Evolutionary conservation across 2,888 invertebrate genomes (phyloP).

Genomic region (Hermaeophaga mercurialis): DNA sequence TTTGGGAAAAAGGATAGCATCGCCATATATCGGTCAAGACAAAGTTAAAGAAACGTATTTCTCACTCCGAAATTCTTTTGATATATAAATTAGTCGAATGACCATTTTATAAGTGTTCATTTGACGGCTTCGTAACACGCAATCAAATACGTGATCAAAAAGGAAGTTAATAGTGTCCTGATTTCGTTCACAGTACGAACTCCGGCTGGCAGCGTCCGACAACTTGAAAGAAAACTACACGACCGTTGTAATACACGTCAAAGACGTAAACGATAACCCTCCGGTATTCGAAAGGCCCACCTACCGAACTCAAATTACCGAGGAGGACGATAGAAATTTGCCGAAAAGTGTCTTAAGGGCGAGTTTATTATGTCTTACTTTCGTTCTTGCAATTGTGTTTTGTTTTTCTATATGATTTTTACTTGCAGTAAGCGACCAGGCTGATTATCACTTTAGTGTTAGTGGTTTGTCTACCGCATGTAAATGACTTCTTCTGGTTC

Average conservation of each 20-base stretch:
- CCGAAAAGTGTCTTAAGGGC: slow-evolving; percentile 93
- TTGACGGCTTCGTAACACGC: no score
- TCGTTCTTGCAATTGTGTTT: slow-evolving; percentile 24
- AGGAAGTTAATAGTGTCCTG: not conserved
- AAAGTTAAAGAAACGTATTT: no score
- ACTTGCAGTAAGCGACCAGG: slow-evolving; percentile 15
- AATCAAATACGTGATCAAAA: not conserved
- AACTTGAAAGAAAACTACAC: slow-evolving; percentile 97
- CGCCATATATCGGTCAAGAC: no score
- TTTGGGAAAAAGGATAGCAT: no score
- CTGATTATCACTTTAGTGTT: slow-evolving; percentile 12
- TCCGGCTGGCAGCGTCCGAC: slow-evolving; percentile 92
- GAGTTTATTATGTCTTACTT: slow-evolving; percentile 48
- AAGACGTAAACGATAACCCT: slow-evolving; percentile 98
- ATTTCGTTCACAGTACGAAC: slow-evolving; percentile 74
- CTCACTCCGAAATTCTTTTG: no score
- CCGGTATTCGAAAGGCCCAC: slow-evolving; percentile 95
- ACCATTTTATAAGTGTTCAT: no score
- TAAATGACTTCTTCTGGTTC: slow-evolving; percentile 13
- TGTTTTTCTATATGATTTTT: slow-evolving; percentile 32
- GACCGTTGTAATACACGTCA: slow-evolving; percentile 94
- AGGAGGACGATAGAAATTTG: slow-evolving; percentile 92
- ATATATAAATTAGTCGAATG: no score
- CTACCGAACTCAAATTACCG: slow-evolving; percentile 93
- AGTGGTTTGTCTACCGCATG: slow-evolving; percentile 26